phyloP scores from a whole-genome alignment of 2,113 vertebrate genomes.

The Atherinomorus stipes region DNA sequence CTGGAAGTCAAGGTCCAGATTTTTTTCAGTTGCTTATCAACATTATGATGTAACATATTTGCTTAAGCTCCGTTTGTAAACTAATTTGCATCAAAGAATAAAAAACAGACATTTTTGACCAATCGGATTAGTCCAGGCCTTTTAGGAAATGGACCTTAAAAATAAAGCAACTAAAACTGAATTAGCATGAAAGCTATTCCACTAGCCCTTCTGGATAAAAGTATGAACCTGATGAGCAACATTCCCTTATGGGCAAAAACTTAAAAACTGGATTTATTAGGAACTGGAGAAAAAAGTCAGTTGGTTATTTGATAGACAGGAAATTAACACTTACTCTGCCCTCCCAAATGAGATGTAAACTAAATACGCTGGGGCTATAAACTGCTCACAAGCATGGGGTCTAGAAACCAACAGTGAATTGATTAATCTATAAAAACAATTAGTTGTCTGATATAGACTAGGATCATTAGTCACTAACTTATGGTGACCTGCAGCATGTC shows the following conservation, averaged over 20 bases:
- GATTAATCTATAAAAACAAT: conserved; percentile 3
- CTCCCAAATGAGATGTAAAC: neutral
- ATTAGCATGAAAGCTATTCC: too few relatives aligned
- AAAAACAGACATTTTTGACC: neutral
- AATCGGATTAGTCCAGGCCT: too few relatives aligned
- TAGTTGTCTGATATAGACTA: neutral
- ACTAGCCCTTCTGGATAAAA: neutral
- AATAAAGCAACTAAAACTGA: too few relatives aligned
- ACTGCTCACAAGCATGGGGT: neutral
- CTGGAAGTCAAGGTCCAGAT: too few relatives aligned
- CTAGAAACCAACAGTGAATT: neutral
- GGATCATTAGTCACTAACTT: neutral
- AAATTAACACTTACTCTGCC: neutral
- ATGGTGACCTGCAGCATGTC: neutral
- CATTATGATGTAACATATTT: neutral
- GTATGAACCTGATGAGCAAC: neutral
- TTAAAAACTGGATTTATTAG: neutral
- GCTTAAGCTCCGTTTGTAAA: neutral
- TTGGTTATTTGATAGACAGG: neutral
- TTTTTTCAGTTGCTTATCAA: too few relatives aligned
- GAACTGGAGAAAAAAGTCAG: neutral
- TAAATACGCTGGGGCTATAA: neutral
- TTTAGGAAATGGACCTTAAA: too few relatives aligned
- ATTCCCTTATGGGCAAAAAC: too few relatives aligned
- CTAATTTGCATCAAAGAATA: neutral